Evolutionary conservation across 2,888 invertebrate genomes (phyloP).

Genomic region (Platypus cylindrus): DNA sequence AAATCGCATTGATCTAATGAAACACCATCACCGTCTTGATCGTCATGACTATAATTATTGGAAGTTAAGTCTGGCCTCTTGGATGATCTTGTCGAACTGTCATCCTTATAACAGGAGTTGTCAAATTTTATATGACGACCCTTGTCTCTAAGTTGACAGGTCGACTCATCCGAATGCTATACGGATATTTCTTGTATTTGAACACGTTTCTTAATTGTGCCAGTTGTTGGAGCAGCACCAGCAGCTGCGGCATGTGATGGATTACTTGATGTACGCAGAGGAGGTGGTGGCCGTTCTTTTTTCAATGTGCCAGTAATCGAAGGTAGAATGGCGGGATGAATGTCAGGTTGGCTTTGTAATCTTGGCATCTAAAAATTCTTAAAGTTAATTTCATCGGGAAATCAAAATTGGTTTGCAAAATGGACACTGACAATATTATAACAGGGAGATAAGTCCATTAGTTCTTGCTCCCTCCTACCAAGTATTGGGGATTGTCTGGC

Average conservation of each 20-base stretch:
- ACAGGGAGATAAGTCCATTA: slow-evolving; percentile 37
- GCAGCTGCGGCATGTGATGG: too few relatives aligned
- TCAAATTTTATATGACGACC: slow-evolving; percentile 12
- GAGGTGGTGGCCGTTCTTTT: slow-evolving; percentile 32
- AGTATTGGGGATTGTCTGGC: slow-evolving; percentile 30
- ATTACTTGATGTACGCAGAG: slow-evolving; percentile 33
- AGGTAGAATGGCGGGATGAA: slow-evolving; percentile 9
- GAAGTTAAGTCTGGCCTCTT: slow-evolving; percentile 24
- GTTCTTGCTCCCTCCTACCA: slow-evolving; percentile 25
- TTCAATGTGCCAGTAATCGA: slow-evolving; percentile 17
- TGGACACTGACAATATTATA: slow-evolving; percentile 36
- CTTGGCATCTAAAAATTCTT: slow-evolving; percentile 23
- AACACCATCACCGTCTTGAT: slow-evolving; percentile 17
- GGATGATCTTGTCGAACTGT: slow-evolving; percentile 6
- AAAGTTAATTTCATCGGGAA: too few relatives aligned
- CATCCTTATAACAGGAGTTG: slow-evolving; percentile 13
- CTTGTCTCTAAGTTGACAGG: slow-evolving; percentile 12
- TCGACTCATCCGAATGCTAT: slow-evolving; percentile 38
- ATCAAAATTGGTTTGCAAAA: not conserved
- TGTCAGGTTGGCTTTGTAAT: slow-evolving; percentile 28
- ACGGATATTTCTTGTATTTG: slow-evolving; percentile 73
- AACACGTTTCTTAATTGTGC: slow-evolving; percentile 61
- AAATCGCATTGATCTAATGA: slow-evolving; percentile 29
- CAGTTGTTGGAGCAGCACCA: slow-evolving; percentile 24
- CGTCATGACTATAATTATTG: too few relatives aligned